A percentile compares a stretch with the other conserved stretches of the same genome.
Conservation (phyloP, 2,797 vertebrate genomes). For the Alectoris magna region DNA sequence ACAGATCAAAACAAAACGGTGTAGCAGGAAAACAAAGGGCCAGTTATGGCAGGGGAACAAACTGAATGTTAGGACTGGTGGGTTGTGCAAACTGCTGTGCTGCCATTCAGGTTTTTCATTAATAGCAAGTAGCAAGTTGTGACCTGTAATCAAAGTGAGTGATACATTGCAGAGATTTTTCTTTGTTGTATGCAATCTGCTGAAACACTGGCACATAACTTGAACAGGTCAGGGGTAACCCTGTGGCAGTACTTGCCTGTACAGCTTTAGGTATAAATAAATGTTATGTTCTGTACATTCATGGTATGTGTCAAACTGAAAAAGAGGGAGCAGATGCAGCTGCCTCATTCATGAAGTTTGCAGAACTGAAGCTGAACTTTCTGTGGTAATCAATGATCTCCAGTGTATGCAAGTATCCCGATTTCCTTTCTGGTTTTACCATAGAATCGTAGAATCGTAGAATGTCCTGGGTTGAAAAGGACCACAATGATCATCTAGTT, state of each 20-base stretch:
- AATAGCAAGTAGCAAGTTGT: conserved; percentile 17
- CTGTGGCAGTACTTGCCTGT: conserved; percentile 34
- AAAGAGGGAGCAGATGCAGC: background rate
- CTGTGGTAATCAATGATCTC: background rate
- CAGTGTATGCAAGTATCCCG: fast-evolving
- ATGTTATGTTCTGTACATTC: background rate
- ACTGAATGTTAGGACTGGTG: background rate
- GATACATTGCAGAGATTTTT: background rate
- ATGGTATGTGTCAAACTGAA: background rate
- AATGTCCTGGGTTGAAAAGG: too few relatives aligned
- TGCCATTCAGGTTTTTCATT: background rate
- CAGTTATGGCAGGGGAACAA: background rate
- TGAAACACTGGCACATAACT: background rate
- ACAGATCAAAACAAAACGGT: fast-evolving
- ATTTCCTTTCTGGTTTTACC: background rate
- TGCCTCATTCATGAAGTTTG: background rate
- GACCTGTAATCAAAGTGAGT: background rate
- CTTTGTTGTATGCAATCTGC: background rate
- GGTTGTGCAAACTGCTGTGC: background rate
- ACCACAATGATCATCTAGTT: too few relatives aligned
- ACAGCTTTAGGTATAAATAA: conserved; percentile 2
- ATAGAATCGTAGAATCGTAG: too few relatives aligned
- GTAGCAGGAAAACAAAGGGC: background rate
- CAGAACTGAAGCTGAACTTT: background rate
- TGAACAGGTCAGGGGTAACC: background rate